phyloP scores from a whole-genome alignment of 2,113 vertebrate species.

The Triplophysa siluroides region DNA sequence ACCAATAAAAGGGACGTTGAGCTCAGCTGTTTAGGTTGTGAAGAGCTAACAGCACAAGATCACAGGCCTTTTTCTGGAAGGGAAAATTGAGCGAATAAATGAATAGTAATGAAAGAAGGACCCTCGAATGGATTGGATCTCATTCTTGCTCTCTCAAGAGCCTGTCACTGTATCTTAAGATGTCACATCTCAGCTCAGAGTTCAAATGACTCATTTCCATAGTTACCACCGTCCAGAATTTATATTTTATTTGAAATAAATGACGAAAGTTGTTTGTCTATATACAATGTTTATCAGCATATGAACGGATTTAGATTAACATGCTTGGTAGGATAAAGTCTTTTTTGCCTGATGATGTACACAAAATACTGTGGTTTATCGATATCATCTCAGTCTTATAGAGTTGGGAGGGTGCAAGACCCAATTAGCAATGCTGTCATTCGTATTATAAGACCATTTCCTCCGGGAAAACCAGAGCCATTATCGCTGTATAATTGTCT shows the following conservation, averaged over 20 bases:
- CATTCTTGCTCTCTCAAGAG: conserved; percentile 1
- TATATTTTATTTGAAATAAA: no score
- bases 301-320: no score
- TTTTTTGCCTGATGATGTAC: neutral
- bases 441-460: conserved; percentile 72
- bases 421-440: conserved; percentile 54
- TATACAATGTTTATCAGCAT: no score
- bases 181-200: conserved; percentile 43
- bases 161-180: neutral
- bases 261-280: no score
- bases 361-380: neutral
- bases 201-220: conserved; percentile 48
- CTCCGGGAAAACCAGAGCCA: conserved; percentile 68
- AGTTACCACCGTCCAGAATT: conserved; percentile 34
- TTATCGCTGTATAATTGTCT: conserved; percentile 75
- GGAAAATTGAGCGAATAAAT: conserved; percentile 1
- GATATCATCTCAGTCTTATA: neutral
- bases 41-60: neutral
- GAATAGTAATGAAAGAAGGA: neutral
- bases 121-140: neutral
- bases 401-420: conserved; percentile 18
- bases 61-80: neutral
- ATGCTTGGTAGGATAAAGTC: neutral
- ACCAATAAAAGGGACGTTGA: neutral
- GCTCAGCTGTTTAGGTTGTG: conserved; percentile 6